Evolutionary conservation across 2,888 invertebrate species (phyloP), one percentile per base, ranked within the genome.

Genomic region (Uloborus plumipes): DNA sequence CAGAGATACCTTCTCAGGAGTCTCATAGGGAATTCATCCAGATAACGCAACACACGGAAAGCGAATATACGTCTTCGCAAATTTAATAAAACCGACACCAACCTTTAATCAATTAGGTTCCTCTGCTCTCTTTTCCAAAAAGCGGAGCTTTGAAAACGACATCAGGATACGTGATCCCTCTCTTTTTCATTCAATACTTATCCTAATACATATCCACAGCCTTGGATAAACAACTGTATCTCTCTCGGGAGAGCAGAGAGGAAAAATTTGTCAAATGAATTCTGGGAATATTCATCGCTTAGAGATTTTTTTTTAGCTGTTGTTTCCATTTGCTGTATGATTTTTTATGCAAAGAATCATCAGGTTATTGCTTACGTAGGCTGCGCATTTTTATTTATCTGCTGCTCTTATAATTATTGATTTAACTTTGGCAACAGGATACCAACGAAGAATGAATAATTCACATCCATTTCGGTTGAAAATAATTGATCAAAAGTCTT

Each of bases 401-500:
- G 16, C 55, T 18, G 11, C 18, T 20, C 20, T 55, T 20, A 55
- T 18, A 55, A 55, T 55, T 55, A 55, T 55, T 55, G 55, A 55
- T 55, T 55, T 39, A 7, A 20, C 55, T 55, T 55, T 16, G 18
- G 55, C 55, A 20, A 55, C 55, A n/a, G 20, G 55, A 55, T 55
- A n/a, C 20, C n/a, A 1, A 20, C 55, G 39, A 15, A 20, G 55
- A 20, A 49, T 78, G 77, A 78, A 71, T 78, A 67, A 78, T 78
- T 71, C 55, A 71, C 53, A 55, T 71, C 58, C 64, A 71, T 78
- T 78, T 78, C 49, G 64, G 64, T 78, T 65, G 51, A 51, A 66
- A 58, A 78, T 78, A 78, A 78, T 78, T 78, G 77, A 78, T 78
- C 70, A 78, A 78, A 78, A 78, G 58, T 20, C 47, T 61, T 64